Evolutionary conservation across 1,140 invertebrate genomes (phyloP), one percentile per base, ranked within the genome.

Genomic region (Penaeus indicus): DNA sequence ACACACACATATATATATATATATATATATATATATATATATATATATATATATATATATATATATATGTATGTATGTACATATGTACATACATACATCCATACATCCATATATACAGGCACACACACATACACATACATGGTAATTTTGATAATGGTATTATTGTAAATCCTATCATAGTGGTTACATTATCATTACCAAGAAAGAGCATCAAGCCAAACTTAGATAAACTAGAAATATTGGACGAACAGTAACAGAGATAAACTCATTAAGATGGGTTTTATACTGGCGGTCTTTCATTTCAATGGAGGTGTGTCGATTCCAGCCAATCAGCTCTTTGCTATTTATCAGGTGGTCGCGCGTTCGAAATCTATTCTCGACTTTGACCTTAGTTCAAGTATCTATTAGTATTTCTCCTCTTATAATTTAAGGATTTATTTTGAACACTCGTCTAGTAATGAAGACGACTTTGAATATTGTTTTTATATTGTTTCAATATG

Each of bases 1-100:
- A 79, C 47, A 47, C 42, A 54, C 47, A 79, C 13, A 79, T 79
- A 79, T 79, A 79, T 79, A 79, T 79, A 79, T 79, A 79, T 32
- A 32, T 32, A n/a, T 42, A 54, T 79, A 42, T 79, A 54, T 79
- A 42, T 79, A 32, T 13, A 18, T 4, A 47, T 72, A n/a, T 72
- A 72, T 19, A 0, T 11, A 22, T 13, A 27, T 67, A 67, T 8
- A 22, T 22, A 67, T 67, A 67, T 67, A 7, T 11, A 67, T 67
- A 67, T 16, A 22, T 19, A 21, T 67, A 19, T 67, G 38, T 13
- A 27, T 67, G 13, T 8, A 22, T 22, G 13, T 67, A 67, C 13
- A 7, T 11, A 67, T 67, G 22, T 16, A 22, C 11, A 21, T 67
- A 19, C 22, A 67, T 67, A 22, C 27, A 67, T 19, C 21, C 11